Conservation (phyloP, 1,140 invertebrate genomes). For the Tribolium madens region DNA sequence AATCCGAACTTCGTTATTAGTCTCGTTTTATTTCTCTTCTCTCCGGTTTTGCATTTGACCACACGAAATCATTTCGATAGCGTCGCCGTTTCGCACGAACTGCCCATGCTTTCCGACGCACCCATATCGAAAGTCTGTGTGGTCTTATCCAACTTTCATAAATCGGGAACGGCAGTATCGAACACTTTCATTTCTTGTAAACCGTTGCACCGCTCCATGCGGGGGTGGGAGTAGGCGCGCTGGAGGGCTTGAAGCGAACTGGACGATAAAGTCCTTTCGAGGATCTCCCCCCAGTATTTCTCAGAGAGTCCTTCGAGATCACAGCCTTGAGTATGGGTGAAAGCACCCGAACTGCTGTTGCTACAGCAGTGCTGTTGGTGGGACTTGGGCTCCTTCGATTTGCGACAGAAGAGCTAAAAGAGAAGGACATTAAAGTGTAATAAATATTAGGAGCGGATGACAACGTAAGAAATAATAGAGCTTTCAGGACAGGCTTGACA, state of each 20-base stretch:
- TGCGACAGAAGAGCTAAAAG: constrained; percentile 61
- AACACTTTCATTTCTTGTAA: constrained; percentile 60
- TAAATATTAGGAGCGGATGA: neutral
- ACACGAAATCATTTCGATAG: constrained; percentile 55
- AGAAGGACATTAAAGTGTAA: constrained; percentile 39
- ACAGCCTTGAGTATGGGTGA: constrained; percentile 63
- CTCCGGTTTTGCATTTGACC: constrained; percentile 22
- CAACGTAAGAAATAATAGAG: neutral
- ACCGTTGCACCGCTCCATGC: constrained; percentile 60
- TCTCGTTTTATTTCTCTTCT: too few species aligned
- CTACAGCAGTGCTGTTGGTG: constrained; percentile 55
- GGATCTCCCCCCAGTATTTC: constrained; percentile 82
- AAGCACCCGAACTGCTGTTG: constrained; percentile 52
- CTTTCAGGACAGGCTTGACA: neutral
- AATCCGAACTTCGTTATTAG: neutral
- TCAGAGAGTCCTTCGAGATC: constrained; percentile 79
- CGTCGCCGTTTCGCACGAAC: constrained; percentile 61
- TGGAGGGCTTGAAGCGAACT: constrained; percentile 76
- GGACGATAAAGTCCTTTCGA: constrained; percentile 78
- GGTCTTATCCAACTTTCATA: constrained; percentile 65
- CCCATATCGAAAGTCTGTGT: constrained; percentile 62
- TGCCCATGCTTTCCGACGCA: constrained; percentile 60
- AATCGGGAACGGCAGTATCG: constrained; percentile 60
- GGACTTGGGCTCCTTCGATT: constrained; percentile 49
- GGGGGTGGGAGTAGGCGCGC: constrained; percentile 56